phyloP scores from a whole-genome alignment of 1,140 invertebrate species.

The Neomicropteryx cornuta region DNA sequence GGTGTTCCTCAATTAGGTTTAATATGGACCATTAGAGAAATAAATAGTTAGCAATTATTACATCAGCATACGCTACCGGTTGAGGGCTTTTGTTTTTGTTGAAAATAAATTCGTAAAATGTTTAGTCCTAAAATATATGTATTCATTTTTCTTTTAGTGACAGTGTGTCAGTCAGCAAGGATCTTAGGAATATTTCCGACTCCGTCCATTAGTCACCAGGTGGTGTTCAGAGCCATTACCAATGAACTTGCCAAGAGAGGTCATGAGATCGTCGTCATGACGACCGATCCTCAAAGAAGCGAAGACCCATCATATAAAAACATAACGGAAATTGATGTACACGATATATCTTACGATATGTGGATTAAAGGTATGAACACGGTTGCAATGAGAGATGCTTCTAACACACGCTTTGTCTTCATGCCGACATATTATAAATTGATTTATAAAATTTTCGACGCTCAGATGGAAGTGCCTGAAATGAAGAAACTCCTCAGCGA shows the following conservation, averaged over 20 bases:
- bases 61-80: too few species aligned
- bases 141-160: too few species aligned
- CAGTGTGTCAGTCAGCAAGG: slow-evolving; percentile 23
- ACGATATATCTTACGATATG: slow-evolving; percentile 20
- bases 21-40: too few species aligned
- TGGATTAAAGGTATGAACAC: slow-evolving; percentile 10
- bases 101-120: too few species aligned
- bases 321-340: slow-evolving; percentile 26
- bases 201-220: slow-evolving; percentile 44
- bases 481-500: slow-evolving; percentile 20
- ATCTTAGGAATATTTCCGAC: slow-evolving; percentile 40
- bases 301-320: slow-evolving; percentile 19
- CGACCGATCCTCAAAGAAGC: slow-evolving; percentile 22
- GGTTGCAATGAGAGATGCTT: not conserved
- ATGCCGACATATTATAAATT: slow-evolving; percentile 14
- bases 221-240: slow-evolving; percentile 33
- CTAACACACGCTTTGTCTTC: slow-evolving; percentile 17
- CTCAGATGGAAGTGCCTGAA: slow-evolving; percentile 10
- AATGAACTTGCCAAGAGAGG: slow-evolving; percentile 32
- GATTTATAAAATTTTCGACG: slow-evolving; percentile 5
- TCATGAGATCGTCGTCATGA: slow-evolving; percentile 34
- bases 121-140: too few species aligned
- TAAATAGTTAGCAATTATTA: too few species aligned
- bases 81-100: too few species aligned
- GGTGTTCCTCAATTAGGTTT: too few species aligned